A percentile compares a stretch with the other conserved stretches of the same genome.
Evolutionary conservation across 1,140 invertebrate genomes (phyloP).

Genomic region (Orchesella cincta): DNA sequence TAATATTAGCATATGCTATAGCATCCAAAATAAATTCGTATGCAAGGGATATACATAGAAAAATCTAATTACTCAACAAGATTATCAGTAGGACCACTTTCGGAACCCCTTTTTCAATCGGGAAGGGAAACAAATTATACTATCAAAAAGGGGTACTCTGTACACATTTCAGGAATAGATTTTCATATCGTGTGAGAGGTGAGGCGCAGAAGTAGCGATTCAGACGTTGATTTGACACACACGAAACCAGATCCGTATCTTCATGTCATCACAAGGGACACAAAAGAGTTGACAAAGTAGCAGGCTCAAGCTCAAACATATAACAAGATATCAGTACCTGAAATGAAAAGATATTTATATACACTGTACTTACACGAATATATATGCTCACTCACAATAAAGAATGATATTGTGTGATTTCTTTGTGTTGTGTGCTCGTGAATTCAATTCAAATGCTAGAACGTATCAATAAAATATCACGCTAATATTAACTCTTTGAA

Average conservation of each 20-base stretch:
- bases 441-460: background rate
- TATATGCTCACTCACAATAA: background rate
- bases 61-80: no score
- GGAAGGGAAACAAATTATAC: background rate
- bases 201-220: background rate
- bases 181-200: background rate
- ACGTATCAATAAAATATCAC: slow-evolving; percentile 2
- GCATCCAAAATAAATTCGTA: background rate
- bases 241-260: background rate
- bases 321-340: background rate
- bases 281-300: background rate
- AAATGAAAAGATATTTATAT: background rate
- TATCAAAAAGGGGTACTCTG: background rate
- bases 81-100: background rate
- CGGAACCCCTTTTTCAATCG: background rate
- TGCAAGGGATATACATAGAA: background rate
- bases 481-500: slow-evolving; percentile 16
- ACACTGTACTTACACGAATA: background rate
- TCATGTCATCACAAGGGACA: background rate
- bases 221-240: background rate
- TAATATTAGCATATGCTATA: background rate
- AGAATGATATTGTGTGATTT: background rate
- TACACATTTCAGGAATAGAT: background rate
- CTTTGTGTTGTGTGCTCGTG: no score
- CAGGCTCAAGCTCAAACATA: background rate